Percentiles rank a stretch among this genome's conserved stretches.
Conservation (phyloP, 1,140 invertebrate genomes). For the Drosophila lini region DNA sequence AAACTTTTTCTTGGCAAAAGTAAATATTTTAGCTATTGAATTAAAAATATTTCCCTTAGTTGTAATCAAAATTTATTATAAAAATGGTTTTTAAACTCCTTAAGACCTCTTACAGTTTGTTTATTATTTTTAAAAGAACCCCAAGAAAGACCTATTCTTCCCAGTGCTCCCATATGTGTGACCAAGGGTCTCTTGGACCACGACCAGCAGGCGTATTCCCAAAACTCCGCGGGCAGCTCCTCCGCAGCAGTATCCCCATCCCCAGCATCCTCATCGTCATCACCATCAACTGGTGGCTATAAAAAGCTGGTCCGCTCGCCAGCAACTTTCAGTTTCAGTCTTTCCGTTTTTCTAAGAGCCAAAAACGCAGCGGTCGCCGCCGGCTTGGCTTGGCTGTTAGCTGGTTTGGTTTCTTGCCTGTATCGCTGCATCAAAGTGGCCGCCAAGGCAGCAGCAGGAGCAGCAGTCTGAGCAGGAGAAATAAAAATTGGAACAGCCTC, state of each 20-base stretch:
- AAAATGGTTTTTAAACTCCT: too few species aligned
- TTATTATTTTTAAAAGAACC: too few species aligned
- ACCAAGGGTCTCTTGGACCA: slow-evolving; percentile 20
- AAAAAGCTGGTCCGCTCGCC: slow-evolving; percentile 67
- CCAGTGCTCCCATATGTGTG: slow-evolving; percentile 25
- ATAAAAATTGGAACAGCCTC: slow-evolving; percentile 63
- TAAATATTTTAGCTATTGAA: too few species aligned
- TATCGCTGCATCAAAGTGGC: slow-evolving; percentile 68
- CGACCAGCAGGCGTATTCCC: slow-evolving; percentile 71
- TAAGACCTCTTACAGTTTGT: too few species aligned
- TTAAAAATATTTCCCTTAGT: too few species aligned
- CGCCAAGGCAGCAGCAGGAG: slow-evolving; percentile 41
- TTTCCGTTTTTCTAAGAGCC: slow-evolving; percentile 58
- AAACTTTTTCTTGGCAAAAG: too few species aligned
- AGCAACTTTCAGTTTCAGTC: slow-evolving; percentile 79
- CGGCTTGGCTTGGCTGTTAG: slow-evolving; percentile 26
- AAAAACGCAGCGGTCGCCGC: slow-evolving; percentile 53
- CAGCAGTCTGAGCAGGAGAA: background rate
- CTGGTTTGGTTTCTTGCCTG: slow-evolving; percentile 19
- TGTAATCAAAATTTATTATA: too few species aligned
- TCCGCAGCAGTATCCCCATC: background rate
- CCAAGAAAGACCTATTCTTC: background rate
- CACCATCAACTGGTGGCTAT: slow-evolving; percentile 58
- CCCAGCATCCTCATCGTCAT: slow-evolving; percentile 3
- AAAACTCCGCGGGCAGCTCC: slow-evolving; percentile 56